Base-by-base conservation (phyloP, 2,113 vertebrate species). In the Danionella cerebrum region DNA sequence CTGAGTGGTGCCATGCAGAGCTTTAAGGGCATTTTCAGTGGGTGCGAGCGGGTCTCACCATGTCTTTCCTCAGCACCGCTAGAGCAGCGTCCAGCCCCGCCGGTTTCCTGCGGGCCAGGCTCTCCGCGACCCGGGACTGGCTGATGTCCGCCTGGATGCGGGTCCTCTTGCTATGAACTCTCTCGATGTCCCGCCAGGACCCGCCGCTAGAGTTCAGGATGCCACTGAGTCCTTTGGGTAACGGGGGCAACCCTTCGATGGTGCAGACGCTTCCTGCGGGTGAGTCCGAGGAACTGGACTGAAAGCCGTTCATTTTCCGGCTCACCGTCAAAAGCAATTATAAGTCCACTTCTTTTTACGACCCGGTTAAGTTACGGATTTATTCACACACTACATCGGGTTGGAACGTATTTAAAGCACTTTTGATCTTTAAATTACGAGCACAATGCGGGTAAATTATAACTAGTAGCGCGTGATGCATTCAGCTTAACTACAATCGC, bases 141-240 rank as follows among this genome's bases (percentile, higher is more conserved):
- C 82, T 87, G 65, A 90, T 84, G 68, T 91, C 90, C 1, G 88
- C 86, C 73, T 90, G 89, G 80, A 92, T 90, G 65, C 86, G 86
- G 29, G 84, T 85, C 67, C 84, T 85, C 71, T 87, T 89, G 77
- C 85, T 87, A 79, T 91, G 84, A 18, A 90, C 79, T 66, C 82
- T 85, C 77, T 90, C 87, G 29, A 85, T 83, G 80, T 90, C 89
- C 70, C 90, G 76, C 90, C 89, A 90, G 18, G 88, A 90, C 1
- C 89, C 90, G 3, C 85, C 88, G 74, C 86, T 90, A 35, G 89
- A 90, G 76, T 87, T 90, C 6, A 90, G 84, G 63, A 90, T 87
- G 50, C 89, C 87, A 78, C 87, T 90, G 58, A 91, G 86, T 69
- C 88, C 87, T 52, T 86, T 89, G 35, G 90, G 89, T 10, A 91